Base-by-base conservation (phyloP, 2,113 vertebrate genomes). In the Progne subis region DNA sequence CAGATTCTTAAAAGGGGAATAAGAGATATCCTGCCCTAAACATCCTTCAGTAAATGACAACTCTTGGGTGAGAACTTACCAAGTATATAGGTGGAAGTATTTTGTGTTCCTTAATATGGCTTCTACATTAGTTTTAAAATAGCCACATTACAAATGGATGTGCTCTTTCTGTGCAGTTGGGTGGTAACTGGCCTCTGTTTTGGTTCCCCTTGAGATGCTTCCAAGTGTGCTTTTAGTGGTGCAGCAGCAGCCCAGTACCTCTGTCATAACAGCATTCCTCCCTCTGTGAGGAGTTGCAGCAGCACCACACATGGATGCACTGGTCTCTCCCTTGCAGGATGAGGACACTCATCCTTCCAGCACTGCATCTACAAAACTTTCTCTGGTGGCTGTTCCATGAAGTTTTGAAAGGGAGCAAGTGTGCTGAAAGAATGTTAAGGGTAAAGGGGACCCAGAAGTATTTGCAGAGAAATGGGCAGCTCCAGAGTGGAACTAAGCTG, bases 241-340 rank as follows among this genome's bases (percentile, higher is more conserved):
- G 68, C 90, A 80, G 46, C 71, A 46, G 26, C 49, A 91, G 63
- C 34, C 25, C 5, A 21, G 68, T 60, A 76, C 47, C 87, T 60
- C 32, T 95, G 95, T 96, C 92, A 90, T 84, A 94, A 95, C 92
- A 96, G 95, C 94, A 96, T 95, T 96, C 96, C 90, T 41, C 6
- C 25, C 56, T 11, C 19, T 0, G 6, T 92, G 93, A 96, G 92
- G 63, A 88, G 47, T 63, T 92, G 85, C 96, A 95, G 94, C 79
- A 92, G 92, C 82, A 52, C 55, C 20, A 8, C 29, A 9, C 21
- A 3, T 9, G 50, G 75, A 18, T 61, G 71, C 69, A 18, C 2
- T 74, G 80, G 39, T 46, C 50, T 69, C 37, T 53, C 23, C 52
- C 29, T 18, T 56, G 37, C 18, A 74, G 37, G n/a, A 20, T 49